Percentiles rank a stretch among this genome's conserved stretches.
phyloP scores from a whole-genome alignment of 1,140 invertebrate species.

The Apis dorsata region DNA sequence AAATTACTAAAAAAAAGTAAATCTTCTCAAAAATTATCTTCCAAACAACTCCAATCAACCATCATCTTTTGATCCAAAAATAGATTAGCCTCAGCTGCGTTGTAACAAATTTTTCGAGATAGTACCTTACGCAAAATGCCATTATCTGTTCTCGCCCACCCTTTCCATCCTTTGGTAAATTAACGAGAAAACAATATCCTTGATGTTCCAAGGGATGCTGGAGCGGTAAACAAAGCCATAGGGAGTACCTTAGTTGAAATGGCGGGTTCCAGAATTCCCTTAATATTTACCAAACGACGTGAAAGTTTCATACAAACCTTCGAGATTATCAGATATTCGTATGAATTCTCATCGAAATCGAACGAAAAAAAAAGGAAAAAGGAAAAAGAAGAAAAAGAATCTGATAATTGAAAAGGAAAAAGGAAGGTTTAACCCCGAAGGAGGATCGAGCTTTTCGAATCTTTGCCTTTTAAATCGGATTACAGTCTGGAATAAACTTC shows the following conservation, averaged over 20 bases:
- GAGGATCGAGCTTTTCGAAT: neutral
- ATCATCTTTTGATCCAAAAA: too few relatives aligned
- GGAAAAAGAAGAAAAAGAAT: neutral
- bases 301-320: neutral
- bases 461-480: constrained; percentile 3
- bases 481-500: neutral
- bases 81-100: too few relatives aligned
- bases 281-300: neutral
- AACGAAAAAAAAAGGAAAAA: neutral
- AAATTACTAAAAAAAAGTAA: too few relatives aligned
- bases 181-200: constrained; percentile 17
- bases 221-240: neutral
- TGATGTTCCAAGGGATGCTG: neutral
- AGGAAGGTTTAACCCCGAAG: neutral
- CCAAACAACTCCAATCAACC: too few relatives aligned
- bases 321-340: neutral
- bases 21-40: too few relatives aligned
- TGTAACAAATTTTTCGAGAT: neutral
- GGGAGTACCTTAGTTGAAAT: neutral
- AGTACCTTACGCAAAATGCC: neutral
- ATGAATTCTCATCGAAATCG: neutral
- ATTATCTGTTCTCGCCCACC: too few relatives aligned
- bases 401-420: neutral
- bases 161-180: neutral
- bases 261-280: neutral